Evolutionary conservation across 2,797 vertebrate genomes (phyloP), one percentile per base, ranked within the genome.

Genomic region (Argyrosomus regius): DNA sequence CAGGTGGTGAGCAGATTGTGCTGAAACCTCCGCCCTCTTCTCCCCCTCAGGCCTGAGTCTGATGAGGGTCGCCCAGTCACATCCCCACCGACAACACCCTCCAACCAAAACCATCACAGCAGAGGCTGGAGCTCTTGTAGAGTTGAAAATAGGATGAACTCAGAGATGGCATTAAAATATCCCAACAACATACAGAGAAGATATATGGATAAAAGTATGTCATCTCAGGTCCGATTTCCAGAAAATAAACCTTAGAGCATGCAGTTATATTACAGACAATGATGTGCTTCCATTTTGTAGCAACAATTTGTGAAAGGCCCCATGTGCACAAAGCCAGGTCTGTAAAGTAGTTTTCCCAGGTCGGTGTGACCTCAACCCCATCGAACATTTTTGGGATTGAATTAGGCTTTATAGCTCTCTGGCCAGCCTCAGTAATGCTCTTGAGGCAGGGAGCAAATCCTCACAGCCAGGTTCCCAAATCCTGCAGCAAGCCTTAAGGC

Each of bases 1-100:
- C 89, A 92, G 90, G 88, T 92, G 90, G 88, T 83, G 87, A 89
- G 67, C 92, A 92, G 91, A 92, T 89, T 93, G 87, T 79, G 81
- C 5, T 54, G 17, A 86, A 80, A 72, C 59, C 82, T 71, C 79
- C 73, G 0, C 79, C 67, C 68, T 65, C 71, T 49, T 60, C 43
- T 28, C 12, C 62, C 63, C 73, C 54, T 64, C 61, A 69, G 84
- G 82, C 79, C 35, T 61, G 62, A 77, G 48, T 78, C 68, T 84
- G 72, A 74, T 3, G 26, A 88, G 63, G 67, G 57, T 70, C 74
- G 11, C 63, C 70, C 59, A 50, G 62, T 60, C 65, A 35, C 52
- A 62, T 11, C 35, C 73, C 31, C 61, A 82, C 35, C 35, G 7
- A 24, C 75, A 50, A 22, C 50, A 53, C 18, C 68, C 26, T 66